Evolutionary conservation across 2,797 vertebrate genomes (phyloP).

Genomic region (Gobionotothen gibberifrons): DNA sequence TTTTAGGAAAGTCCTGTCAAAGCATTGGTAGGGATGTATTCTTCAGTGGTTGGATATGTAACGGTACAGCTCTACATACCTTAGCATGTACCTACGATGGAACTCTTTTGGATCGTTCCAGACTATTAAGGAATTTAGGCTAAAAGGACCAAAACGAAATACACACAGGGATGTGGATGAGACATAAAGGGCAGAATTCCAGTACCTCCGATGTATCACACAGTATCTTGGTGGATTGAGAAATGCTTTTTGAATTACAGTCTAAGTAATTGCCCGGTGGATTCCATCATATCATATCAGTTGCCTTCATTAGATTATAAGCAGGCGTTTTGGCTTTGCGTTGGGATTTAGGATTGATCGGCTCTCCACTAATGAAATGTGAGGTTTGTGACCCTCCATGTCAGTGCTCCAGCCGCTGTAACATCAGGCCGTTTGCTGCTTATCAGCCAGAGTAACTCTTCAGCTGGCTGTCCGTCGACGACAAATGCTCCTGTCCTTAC

Average conservation of each 20-base stretch:
- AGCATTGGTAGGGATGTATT: constrained; percentile 36
- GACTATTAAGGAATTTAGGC: background rate
- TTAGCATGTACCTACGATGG: background rate
- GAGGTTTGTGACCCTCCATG: constrained; percentile 59
- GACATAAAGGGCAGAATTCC: background rate
- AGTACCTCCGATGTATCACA: background rate
- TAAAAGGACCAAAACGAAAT: background rate
- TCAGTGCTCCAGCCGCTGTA: constrained; percentile 20
- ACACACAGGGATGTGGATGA: background rate
- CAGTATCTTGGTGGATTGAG: constrained; percentile 10
- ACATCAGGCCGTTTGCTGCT: constrained; percentile 34
- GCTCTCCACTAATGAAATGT: constrained; percentile 52
- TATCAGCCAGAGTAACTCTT: constrained; percentile 35
- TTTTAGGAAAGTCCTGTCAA: constrained; percentile 54
- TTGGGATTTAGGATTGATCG: constrained; percentile 54
- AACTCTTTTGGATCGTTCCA: background rate
- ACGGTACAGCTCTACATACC: background rate
- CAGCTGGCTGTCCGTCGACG: constrained; percentile 22
- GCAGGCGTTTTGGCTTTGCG: constrained; percentile 28
- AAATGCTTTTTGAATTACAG: constrained; percentile 52
- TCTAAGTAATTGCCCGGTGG: constrained; percentile 37
- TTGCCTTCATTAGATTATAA: constrained; percentile 59
- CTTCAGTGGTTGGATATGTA: constrained; percentile 28
- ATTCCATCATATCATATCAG: constrained; percentile 63
- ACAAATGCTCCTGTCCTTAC: constrained; percentile 13